Evolutionary conservation across 92 coral and sea anemone species (phyloP), one percentile per base, ranked within the genome.

Genomic region (Meandrina meandrites): DNA sequence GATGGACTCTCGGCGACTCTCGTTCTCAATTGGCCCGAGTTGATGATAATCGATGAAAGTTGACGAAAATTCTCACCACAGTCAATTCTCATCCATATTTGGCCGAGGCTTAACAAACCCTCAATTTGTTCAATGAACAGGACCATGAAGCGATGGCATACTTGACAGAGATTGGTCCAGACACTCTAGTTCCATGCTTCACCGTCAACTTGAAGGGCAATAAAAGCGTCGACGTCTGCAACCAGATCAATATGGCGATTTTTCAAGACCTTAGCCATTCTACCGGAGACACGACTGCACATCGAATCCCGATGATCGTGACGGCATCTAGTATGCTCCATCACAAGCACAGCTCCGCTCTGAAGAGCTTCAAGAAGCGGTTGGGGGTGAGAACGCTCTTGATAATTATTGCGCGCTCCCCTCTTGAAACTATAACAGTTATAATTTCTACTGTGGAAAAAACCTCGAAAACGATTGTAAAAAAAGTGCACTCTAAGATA

Each of bases 161-260:
- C 72, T 90, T 96, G 76, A 90, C 67, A 45, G 93, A 92, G 80
- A 82, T 96, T 81, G 98, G 98, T 12, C 98, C 98, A 9, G 98
- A 96, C 80, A 93, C 98, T 0, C 69, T 96, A 87, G 90, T 96
- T 45, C 95, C 96, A 35, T 92, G 95, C 73, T 96, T 96, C 72
- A 86, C 94, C 36, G 88, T 94, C 53, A 96, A 96, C 82, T n/a
- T 91, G 28, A 96, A 92, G 80, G 92, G 82, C 9, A 96, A 92
- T 84, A 79, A 82, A 36, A 94, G 81, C 35, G 80, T 90, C 2
- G 89, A 91, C 14, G 76, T 86, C 84, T 88, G 92, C 30, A 94
- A 94, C 75, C 72, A 70, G 37, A 87, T 94, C 62, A 91, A 89
- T 31, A 91, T 87, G 86, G 91, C 97, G 30, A 75, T 94, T 81